phyloP scores from a whole-genome alignment of 1,140 invertebrate genomes.

The Plodia interpunctella region DNA sequence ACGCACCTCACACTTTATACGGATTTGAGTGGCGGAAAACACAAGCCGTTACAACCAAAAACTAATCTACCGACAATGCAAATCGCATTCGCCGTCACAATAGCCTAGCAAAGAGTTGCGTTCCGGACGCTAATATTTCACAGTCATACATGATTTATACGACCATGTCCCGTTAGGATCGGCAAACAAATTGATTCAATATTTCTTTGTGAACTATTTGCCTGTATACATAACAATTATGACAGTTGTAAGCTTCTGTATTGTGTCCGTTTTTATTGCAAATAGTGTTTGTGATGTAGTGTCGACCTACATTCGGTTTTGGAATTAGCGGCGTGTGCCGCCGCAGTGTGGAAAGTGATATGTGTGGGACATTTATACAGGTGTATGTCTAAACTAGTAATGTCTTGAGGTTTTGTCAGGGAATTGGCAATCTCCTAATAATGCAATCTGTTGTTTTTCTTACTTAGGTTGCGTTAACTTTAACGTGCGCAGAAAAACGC shows the following conservation, averaged over 20 bases:
- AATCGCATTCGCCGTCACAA: neutral
- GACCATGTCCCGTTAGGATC: neutral
- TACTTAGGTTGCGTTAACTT: too few species aligned
- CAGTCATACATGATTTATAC: slow-evolving; percentile 9
- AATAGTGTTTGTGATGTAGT: neutral
- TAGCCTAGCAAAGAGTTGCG: slow-evolving; percentile 10
- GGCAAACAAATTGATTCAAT: slow-evolving; percentile 12
- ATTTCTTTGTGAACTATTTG: slow-evolving; percentile 13
- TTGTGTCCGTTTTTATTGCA: neutral
- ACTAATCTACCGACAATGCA: neutral
- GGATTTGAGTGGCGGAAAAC: too few species aligned
- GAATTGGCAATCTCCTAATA: too few species aligned
- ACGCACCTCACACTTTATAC: too few species aligned
- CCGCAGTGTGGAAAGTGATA: neutral
- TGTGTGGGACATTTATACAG: too few species aligned
- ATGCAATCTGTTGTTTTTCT: too few species aligned
- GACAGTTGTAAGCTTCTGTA: slow-evolving; percentile 2
- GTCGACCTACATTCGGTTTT: neutral
- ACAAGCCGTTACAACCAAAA: too few species aligned
- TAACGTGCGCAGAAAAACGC: too few species aligned
- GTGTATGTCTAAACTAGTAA: too few species aligned
- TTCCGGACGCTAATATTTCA: slow-evolving; percentile 4
- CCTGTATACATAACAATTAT: slow-evolving; percentile 11
- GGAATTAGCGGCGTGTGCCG: neutral
- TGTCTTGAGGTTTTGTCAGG: too few species aligned